Evolutionary conservation across 2,113 vertebrate species (phyloP), one percentile per base, ranked within the genome.

Genomic region (Albula goreensis): DNA sequence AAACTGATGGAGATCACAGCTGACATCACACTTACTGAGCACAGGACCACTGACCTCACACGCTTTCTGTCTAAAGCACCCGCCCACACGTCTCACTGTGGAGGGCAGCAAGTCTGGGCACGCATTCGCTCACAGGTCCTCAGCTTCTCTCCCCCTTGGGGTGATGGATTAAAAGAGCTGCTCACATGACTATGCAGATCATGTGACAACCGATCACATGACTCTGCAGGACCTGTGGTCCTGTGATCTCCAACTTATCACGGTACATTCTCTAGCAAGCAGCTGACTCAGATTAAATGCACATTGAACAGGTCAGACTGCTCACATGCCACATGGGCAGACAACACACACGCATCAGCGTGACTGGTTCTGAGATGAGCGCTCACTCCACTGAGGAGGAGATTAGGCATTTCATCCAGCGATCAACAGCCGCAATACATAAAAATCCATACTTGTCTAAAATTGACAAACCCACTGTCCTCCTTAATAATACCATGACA

Each of bases 401-500:
- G 19, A 5, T 17, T n/a, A 74, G n/a, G n/a, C 4, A 74, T 31
- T 74, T 74, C n/a, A 9, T 31, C 22, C n/a, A 10, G n/a, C 1
- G 19, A 22, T 5, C 60, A 66, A 66, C 70, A 31, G 6, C 70
- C 19, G n/a, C 63, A n/a, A 17, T 4, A 0, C 63, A 22, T 6
- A 70, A 22, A n/a, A n/a, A 70, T 1, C 17, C 5, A n/a, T 22
- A 31, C 25, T n/a, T 10, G 8, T 31, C 70, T 8, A 74, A 41
- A 41, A 41, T 41, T 74, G 22, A 31, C 9, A 9, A 7, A 0
- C 7, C 15, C 25, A 53, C 9, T 41, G 12, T 57, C 3, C 25
- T 66, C 22, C 50, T 41, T 48, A 25, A 78, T 85, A 78, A 85
- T 41, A 50, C 53, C 50, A 63, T 57, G 8, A 57, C 74, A 85